These are phyloP conservation scores for Latheticus oryzae DNA, from an alignment of 2,888 invertebrate species.

Conservation along the genomic window DNA sequence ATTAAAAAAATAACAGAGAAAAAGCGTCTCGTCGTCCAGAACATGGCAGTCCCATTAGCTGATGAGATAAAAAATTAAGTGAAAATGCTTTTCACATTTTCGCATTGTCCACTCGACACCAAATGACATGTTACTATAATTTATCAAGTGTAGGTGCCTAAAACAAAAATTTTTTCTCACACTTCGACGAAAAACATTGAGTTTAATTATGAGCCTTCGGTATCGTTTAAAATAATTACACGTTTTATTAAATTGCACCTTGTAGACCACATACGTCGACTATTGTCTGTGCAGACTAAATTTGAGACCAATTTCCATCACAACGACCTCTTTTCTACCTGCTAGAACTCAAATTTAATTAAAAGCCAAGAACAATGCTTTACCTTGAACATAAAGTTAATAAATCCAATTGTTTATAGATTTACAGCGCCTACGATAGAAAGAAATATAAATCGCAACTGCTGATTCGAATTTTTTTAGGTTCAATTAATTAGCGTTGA, in stretches of 20 bases:
- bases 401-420: conserved; percentile 36
- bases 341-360: conserved; percentile 24
- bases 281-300: conserved; percentile 29
- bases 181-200: conserved; percentile 23
- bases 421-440: conserved; percentile 8
- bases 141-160: conserved; percentile 37
- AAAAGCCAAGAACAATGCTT: conserved; percentile 23
- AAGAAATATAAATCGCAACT: conserved; percentile 3
- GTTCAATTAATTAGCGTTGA: conserved; percentile 11
- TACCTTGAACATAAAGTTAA: not conserved
- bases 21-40: too few relatives aligned
- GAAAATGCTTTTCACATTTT: conserved; percentile 34
- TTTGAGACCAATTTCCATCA: conserved; percentile 25
- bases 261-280: conserved; percentile 38
- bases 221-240: conserved; percentile 40
- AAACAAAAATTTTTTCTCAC: conserved; percentile 29
- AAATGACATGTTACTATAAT: conserved; percentile 35
- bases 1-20: too few relatives aligned
- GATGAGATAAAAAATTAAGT: conserved; percentile 36
- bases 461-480: not conserved
- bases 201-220: conserved; percentile 33
- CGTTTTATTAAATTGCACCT: conserved; percentile 37
- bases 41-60: conserved; percentile 31
- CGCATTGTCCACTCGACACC: conserved; percentile 26
- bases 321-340: conserved; percentile 17